These are phyloP conservation scores for Amphiprion clarkii DNA, from an alignment of 2,797 vertebrate genomes.

Conservation along the genomic window DNA sequence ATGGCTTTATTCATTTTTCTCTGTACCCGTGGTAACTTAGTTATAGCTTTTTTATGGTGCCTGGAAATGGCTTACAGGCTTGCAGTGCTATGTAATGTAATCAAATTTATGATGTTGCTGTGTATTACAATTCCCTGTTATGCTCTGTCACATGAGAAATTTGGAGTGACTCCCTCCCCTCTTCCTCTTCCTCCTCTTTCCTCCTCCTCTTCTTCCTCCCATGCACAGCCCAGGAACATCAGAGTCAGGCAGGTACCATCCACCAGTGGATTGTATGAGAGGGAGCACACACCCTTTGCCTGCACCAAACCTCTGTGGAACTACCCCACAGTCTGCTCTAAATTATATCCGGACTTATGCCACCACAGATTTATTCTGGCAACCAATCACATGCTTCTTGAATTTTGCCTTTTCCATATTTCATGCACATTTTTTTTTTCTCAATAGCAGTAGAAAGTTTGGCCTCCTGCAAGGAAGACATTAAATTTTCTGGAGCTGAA, in stretches of 20 bases:
- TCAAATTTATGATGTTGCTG: slow-evolving; percentile 83
- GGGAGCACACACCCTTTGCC: slow-evolving; percentile 33
- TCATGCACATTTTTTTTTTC: slow-evolving; percentile 42
- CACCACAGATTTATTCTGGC: slow-evolving; percentile 58
- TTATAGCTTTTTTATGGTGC: slow-evolving; percentile 82
- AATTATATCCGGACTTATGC: slow-evolving; percentile 58
- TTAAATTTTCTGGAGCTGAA: slow-evolving; percentile 51
- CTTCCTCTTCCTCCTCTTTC: not conserved
- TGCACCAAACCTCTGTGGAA: slow-evolving; percentile 42
- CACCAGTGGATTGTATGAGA: slow-evolving; percentile 44
- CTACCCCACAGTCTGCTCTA: slow-evolving; percentile 32
- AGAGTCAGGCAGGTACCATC: slow-evolving; percentile 51
- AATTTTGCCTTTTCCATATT: slow-evolving; percentile 64
- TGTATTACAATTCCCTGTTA: slow-evolving; percentile 82
- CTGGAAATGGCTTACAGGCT: slow-evolving; percentile 81
- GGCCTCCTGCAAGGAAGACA: slow-evolving; percentile 27
- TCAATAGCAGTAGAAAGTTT: slow-evolving; percentile 37
- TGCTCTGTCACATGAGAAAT: slow-evolving; percentile 76
- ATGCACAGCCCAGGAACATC: slow-evolving; percentile 42
- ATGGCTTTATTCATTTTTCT: slow-evolving; percentile 83
- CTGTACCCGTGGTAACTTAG: slow-evolving; percentile 79
- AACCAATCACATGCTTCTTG: slow-evolving; percentile 62
- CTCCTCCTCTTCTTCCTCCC: slow-evolving; percentile 3
- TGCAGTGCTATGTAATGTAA: slow-evolving; percentile 80
- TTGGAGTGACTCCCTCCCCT: slow-evolving; percentile 55